Evolutionary conservation across 53 echinoderm and acorn worm genomes (phyloP), one percentile per base, ranked within the genome.

Genomic region (Echinometra lucunter): DNA sequence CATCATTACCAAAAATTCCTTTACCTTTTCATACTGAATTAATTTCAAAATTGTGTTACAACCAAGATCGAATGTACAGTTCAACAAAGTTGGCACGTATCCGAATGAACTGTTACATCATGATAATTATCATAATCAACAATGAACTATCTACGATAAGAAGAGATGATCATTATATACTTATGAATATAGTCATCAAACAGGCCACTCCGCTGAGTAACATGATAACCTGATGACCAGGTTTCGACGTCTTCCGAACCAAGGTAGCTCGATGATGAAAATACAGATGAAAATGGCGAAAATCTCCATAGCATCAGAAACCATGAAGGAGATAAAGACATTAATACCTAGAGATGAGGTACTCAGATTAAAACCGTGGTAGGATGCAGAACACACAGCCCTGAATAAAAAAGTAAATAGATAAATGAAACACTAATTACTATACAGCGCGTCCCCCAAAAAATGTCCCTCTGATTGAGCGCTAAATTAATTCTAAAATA

Each of bases 281-380:
- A 88, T 88, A n/a, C 45, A 44, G 23, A 88, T 13, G 28, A 88
- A 12, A n/a, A 45, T 18, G 19, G 88, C 88, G 13, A 45, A 1
- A n/a, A 88, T 49, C n/a, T 88, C 88, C 28, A 45, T n/a, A 15
- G 88, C 88, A 47, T 23, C 88, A 45, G 45, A 17, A 4, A 88
- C 88, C 44, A 88, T 28, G 45, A 88, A 88, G 16, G 45, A 45
- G 44, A 88, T 45, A 25, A 45, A 88, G 16, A 45, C 47, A 45
- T 88, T 88, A 21, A 88, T 25, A 45, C 88, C 88, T 2, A 88
- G 53, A 23, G 88, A 88, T 28, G 88, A 88, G 19, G 88, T 45
- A n/a, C 44, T 44, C n/a, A 88, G 88, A 9, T 88, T 88, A 11
- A 88, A 45, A 2, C 88, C 88, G 27, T 88, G 88, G 5, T 88